Evolutionary conservation across 53 echinoderm and acorn worm genomes (phyloP).

Genomic region (Arbacia lixula): DNA sequence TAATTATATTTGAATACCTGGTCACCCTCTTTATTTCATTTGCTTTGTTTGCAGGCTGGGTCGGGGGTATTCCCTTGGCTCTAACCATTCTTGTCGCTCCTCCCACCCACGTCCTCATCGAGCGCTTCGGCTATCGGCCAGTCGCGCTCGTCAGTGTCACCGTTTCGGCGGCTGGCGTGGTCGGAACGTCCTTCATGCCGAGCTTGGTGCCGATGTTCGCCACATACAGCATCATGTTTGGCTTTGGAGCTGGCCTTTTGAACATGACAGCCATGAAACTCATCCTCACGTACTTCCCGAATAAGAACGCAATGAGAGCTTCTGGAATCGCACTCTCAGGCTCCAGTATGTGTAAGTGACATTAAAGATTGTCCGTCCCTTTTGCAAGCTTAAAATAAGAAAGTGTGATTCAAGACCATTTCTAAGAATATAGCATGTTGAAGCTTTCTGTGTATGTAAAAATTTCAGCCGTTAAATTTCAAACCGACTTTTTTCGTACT

Average conservation of each 20-base stretch:
- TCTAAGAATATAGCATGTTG: too few relatives aligned
- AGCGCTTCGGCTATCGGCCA: constrained; percentile 35
- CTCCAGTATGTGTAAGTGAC: constrained; percentile 4
- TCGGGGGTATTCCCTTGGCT: background rate
- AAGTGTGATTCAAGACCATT: too few relatives aligned
- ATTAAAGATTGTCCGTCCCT: too few relatives aligned
- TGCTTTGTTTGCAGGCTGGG: constrained; percentile 25
- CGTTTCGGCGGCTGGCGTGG: background rate
- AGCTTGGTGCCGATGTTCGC: background rate
- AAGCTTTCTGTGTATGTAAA: too few relatives aligned
- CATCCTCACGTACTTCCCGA: background rate
- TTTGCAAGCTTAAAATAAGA: too few relatives aligned
- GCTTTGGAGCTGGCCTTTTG: background rate
- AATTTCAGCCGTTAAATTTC: too few relatives aligned
- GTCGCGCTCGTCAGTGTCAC: background rate
- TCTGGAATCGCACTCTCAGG: background rate
- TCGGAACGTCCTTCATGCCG: constrained; percentile 22
- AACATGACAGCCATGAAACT: background rate
- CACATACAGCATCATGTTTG: constrained; percentile 28
- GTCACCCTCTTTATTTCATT: too few relatives aligned
- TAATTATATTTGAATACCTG: too few relatives aligned
- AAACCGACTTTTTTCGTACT: too few relatives aligned
- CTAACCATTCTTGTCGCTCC: constrained; percentile 11
- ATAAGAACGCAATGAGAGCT: constrained; percentile 6
- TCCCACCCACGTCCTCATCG: constrained; percentile 21